Base-by-base conservation (phyloP, 2,888 invertebrate species). In the Icerya purchasi region DNA sequence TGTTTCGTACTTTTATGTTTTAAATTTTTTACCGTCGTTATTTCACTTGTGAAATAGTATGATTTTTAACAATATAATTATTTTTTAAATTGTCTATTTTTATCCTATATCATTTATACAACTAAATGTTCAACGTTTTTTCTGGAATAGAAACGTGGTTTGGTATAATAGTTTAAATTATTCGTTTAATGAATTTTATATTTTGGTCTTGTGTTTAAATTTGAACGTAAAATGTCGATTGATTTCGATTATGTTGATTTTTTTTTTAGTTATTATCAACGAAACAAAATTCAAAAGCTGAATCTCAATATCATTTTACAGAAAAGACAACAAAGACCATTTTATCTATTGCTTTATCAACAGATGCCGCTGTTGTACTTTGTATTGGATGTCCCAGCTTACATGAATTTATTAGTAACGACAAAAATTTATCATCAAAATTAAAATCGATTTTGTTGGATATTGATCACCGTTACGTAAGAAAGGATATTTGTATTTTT, bases 231-330 rank as follows among this genome's bases (percentile, higher is more conserved):
- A n/a, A n/a, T n/a, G n/a, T n/a, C n/a, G n/a, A n/a, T n/a, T n/a
- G n/a, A n/a, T n/a, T n/a, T n/a, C n/a, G 22, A 25, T 54, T 1
- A 49, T 56, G 3, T 51, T 24, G n/a, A 22, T 18, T 51, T 53
- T 51, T 58, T 21, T 61, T 61, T 10, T 50, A 64, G 63, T 52
- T 88, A 67, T 70, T 92, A 10, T 75, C 76, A 24, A 80, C 87
- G 0, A 68, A 84, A 18, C 79, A 82, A 54, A 79, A 85, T 72
- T 79, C 85, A 56, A 83, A 85, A 65, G 82, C 80, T 22, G 88
- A 90, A 72, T 92, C 92, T 0, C 92, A 92, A 70, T 92, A 86
- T 70, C 78, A 90, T 66, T 93, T 93, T 71, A 78, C 84, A 1
- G 75, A 79, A 63, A 76, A 78, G 63, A 76, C 86, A 23, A 75